These are phyloP conservation scores for Crocallis elinguaria DNA, from an alignment of 2,888 invertebrate species.

Conservation along the genomic window DNA sequence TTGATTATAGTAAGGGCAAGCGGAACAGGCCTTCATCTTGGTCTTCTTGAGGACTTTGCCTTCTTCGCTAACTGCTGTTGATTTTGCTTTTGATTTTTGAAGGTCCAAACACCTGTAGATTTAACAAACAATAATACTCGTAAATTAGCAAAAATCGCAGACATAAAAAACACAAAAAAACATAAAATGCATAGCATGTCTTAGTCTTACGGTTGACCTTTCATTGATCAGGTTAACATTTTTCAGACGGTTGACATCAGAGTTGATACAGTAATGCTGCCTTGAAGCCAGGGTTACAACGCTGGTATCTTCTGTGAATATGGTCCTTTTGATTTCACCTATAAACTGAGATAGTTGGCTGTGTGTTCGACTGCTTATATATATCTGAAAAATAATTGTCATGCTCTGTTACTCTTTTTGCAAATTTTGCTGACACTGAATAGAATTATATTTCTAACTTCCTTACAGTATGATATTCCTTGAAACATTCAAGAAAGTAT, in stretches of 20 bases:
- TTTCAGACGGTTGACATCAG: constrained; percentile 89
- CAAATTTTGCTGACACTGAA: too few species aligned
- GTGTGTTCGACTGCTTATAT: constrained; percentile 98
- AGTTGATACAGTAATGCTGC: constrained; percentile 96
- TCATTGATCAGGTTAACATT: constrained; percentile 95
- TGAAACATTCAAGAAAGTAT: too few species aligned
- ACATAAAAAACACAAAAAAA: background rate
- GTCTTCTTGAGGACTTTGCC: constrained; percentile 87
- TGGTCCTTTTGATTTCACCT: constrained; percentile 94
- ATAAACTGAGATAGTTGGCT: constrained; percentile 98
- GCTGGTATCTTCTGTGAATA: constrained; percentile 88
- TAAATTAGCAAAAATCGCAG: background rate
- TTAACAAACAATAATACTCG: background rate
- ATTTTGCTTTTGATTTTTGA: constrained; percentile 87
- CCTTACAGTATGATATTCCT: too few species aligned
- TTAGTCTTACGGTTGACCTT: constrained; percentile 71
- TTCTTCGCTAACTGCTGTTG: constrained; percentile 82
- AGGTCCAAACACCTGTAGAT: constrained; percentile 90
- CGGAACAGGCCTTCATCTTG: constrained; percentile 79
- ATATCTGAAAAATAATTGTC: constrained; percentile 88
- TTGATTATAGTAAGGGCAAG: constrained; percentile 89
- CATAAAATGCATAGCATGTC: background rate
- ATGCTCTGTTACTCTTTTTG: too few species aligned
- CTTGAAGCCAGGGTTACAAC: constrained; percentile 95
- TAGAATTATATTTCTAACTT: too few species aligned